Base-by-base conservation (phyloP, 2,888 invertebrate species). In the Ditylenchus weischeri region DNA sequence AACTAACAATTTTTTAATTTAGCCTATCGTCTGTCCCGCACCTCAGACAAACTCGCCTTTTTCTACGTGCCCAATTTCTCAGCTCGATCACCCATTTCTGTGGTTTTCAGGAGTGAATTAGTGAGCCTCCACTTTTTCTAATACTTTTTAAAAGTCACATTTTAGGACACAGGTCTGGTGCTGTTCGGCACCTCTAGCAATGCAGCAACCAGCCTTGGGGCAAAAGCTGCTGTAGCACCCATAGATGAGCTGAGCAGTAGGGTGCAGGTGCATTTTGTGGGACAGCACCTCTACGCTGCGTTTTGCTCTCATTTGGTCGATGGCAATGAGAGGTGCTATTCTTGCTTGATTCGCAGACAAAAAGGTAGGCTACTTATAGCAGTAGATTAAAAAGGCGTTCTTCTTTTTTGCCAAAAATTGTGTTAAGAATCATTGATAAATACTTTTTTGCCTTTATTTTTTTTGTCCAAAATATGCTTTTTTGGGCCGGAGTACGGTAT, bases 51-150 rank as follows among this genome's bases (percentile, higher is more conserved):
- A n/a, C 61, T 75, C 23, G 57, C 77, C 23, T 75, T 75, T 59
- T 78, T 75, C 66, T 72, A 64, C 65, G 54, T 69, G 19, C 62
- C 62, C n/a, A 38, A 50, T 23, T 72, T 74, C 51, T 23, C 38
- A 21, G 54, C 59, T 15, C 51, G 64, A 35, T 47, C 61, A 10
- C 51, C 72, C n/a, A 64, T 78, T 51, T 73, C 73, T 15, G 69
- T 77, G 21, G 60, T 75, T 21, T 76, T 75, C 43, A 69, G 68
- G 51, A 66, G 65, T 51, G 78, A 75, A 61, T 36, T 70, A 59
- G 69, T 71, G 35, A 62, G 67, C 21, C 5, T 5, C 2, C 29
- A 29, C 29, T 29, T 29, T 29, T 29, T 5, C 5, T 4, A 29
- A 29, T 29, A 5, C 29, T 2, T 29, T 29, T 64, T 1, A 1